phyloP scores from a whole-genome alignment of 1,140 invertebrate species.

The Matsumurasca onukii region DNA sequence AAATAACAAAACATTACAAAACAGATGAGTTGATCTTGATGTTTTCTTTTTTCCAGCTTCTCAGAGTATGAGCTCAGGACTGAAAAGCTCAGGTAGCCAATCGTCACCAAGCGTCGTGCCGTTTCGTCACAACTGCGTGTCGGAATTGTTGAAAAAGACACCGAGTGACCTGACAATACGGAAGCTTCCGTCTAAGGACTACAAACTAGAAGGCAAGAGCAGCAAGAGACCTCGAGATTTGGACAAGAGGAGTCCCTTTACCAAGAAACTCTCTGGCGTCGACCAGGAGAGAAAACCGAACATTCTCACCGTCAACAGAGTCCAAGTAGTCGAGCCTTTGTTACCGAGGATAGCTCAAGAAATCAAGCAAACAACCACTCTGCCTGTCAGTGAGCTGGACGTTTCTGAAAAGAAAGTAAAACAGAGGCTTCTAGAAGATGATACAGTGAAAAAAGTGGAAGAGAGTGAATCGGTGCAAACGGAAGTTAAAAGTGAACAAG shows the following conservation, averaged over 20 bases:
- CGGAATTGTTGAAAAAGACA: conserved; percentile 18
- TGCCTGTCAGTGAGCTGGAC: conserved; percentile 49
- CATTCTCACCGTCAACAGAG: conserved; percentile 19
- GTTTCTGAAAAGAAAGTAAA: conserved; percentile 63
- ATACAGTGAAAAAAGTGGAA: conserved; percentile 17
- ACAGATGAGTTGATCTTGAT: too few relatives aligned
- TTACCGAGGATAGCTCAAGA: not conserved
- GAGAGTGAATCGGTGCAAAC: conserved; percentile 11
- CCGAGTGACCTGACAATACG: conserved; percentile 1
- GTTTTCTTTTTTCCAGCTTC: conserved; percentile 1
- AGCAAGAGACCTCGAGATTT: conserved; percentile 11
- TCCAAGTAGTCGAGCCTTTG: conserved; percentile 21
- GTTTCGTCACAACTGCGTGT: conserved; percentile 31
- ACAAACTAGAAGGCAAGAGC: not conserved
- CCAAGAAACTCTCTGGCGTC: too few relatives aligned
- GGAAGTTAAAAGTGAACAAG: conserved; percentile 22
- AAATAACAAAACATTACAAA: too few relatives aligned
- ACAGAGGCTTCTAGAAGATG: conserved; percentile 57
- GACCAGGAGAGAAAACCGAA: conserved; percentile 2
- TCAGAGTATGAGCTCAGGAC: conserved; percentile 14
- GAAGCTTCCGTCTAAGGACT: not conserved
- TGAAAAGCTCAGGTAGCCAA: conserved; percentile 4
- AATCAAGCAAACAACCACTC: conserved; percentile 9
- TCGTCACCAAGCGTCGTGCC: conserved; percentile 17
- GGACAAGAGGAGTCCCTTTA: conserved; percentile 11